Percentiles rank a stretch among this genome's conserved stretches.
Conservation (phyloP, 2,797 vertebrate species). For the Pseudomugil gertrudae region DNA sequence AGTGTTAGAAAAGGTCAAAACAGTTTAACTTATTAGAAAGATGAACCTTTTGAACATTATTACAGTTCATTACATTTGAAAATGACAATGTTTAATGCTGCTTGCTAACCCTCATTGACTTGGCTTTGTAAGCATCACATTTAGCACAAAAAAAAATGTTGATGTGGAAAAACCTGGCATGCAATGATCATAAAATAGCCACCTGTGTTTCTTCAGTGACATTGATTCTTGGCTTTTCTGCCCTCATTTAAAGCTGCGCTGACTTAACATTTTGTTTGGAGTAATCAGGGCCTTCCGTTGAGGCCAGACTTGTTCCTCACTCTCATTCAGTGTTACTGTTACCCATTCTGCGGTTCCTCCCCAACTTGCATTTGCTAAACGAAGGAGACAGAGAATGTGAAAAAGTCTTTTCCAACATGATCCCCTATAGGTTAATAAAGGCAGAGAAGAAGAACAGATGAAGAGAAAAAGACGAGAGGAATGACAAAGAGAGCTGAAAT, state of each 20-base stretch:
- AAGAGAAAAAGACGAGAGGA: slow-evolving; percentile 34
- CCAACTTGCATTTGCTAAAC: slow-evolving; percentile 50
- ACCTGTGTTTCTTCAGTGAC: slow-evolving; percentile 66
- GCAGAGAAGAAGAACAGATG: slow-evolving; percentile 20
- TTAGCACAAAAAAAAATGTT: slow-evolving; percentile 31
- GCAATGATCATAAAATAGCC: slow-evolving; percentile 54
- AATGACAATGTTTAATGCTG: slow-evolving; percentile 20
- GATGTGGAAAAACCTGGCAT: slow-evolving; percentile 56
- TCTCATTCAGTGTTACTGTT: slow-evolving; percentile 37
- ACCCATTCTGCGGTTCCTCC: slow-evolving; percentile 48
- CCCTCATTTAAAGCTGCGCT: slow-evolving; percentile 50
- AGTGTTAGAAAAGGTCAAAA: background rate
- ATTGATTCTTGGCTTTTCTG: slow-evolving; percentile 61
- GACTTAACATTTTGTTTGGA: slow-evolving; percentile 69
- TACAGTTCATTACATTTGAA: background rate
- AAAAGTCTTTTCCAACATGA: slow-evolving; percentile 14
- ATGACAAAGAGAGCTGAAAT: slow-evolving; percentile 40
- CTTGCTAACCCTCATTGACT: slow-evolving; percentile 12
- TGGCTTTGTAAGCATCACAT: slow-evolving; percentile 31
- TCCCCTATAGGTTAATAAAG: slow-evolving; percentile 47
- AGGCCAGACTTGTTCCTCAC: slow-evolving; percentile 36
- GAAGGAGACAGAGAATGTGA: slow-evolving; percentile 55
- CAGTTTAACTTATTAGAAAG: background rate
- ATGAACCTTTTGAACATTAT: background rate
- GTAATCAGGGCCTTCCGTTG: slow-evolving; percentile 51